A percentile compares a stretch with the other conserved stretches of the same genome.
Conservation (phyloP, 2,113 vertebrate genomes). For the Petroica traversi region DNA sequence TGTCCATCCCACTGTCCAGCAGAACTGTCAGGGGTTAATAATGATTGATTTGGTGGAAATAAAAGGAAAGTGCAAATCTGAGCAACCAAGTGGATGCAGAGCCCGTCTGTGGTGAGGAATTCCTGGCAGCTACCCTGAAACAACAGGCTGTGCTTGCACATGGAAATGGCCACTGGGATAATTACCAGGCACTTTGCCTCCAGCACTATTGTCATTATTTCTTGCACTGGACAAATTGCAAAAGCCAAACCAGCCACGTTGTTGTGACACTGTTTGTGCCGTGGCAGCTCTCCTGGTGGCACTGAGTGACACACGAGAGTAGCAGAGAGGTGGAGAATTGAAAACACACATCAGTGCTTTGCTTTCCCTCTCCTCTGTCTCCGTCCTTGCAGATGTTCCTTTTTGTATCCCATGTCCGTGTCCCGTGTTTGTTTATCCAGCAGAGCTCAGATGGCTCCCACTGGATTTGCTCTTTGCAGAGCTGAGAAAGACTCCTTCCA, state of each 20-base stretch:
- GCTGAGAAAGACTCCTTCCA: not conserved
- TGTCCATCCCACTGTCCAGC: not conserved
- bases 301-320: rapidly evolving
- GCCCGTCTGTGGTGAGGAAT: not conserved
- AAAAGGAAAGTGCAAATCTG: not conserved
- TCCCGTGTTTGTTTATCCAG: not conserved
- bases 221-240: not conserved
- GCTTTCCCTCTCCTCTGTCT: not conserved
- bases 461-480: not conserved
- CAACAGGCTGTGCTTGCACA: too few species aligned
- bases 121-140: not conserved
- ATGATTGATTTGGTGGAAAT: not conserved
- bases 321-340: not conserved
- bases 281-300: not conserved
- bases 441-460: not conserved
- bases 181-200: not conserved
- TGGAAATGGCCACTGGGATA: not conserved
- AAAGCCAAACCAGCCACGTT: not conserved
- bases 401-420: not conserved
- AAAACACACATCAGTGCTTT: not conserved
- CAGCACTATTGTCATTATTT: not conserved
- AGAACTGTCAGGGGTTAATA: not conserved
- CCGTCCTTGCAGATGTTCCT: not conserved
- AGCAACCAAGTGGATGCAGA: too few species aligned
- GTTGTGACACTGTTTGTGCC: too few species aligned